Conservation (phyloP, 2,113 vertebrate genomes). For the Phylloscopus trochilus region DNA sequence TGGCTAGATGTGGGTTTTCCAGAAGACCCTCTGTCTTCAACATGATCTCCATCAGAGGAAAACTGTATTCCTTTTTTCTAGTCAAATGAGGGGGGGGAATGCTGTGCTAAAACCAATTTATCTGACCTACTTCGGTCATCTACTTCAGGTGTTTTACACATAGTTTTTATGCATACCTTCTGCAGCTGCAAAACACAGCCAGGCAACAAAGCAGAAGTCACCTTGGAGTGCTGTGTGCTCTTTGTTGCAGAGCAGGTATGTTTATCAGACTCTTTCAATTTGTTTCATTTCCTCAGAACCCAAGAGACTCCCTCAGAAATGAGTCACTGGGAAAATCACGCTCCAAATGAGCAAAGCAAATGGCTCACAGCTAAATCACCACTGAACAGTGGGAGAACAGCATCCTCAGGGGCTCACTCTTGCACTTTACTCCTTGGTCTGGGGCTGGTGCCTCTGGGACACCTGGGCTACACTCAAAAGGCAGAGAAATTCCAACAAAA, state of each 20-base stretch:
- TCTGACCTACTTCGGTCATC: background rate
- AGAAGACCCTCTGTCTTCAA: background rate
- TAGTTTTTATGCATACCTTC: background rate
- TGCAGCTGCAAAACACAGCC: background rate
- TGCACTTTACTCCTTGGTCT: background rate
- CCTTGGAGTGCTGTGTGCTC: background rate
- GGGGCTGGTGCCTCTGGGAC: background rate
- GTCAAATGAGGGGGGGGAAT: rapidly evolving
- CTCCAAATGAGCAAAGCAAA: background rate
- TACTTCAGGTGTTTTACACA: background rate
- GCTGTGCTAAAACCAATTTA: background rate
- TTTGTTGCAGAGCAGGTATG: background rate
- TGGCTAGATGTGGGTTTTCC: background rate
- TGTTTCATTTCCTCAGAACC: background rate
- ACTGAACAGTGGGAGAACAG: background rate
- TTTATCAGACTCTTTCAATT: background rate
- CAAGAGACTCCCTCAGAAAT: background rate
- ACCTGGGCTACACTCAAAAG: background rate
- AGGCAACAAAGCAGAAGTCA: background rate
- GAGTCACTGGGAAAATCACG: background rate
- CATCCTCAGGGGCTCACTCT: background rate
- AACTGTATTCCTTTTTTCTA: background rate
- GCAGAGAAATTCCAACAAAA: background rate
- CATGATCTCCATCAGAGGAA: background rate
- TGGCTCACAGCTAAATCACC: background rate